Evolutionary conservation across 2,797 vertebrate species (phyloP).

Genomic region (Gymnothorax javanicus): DNA sequence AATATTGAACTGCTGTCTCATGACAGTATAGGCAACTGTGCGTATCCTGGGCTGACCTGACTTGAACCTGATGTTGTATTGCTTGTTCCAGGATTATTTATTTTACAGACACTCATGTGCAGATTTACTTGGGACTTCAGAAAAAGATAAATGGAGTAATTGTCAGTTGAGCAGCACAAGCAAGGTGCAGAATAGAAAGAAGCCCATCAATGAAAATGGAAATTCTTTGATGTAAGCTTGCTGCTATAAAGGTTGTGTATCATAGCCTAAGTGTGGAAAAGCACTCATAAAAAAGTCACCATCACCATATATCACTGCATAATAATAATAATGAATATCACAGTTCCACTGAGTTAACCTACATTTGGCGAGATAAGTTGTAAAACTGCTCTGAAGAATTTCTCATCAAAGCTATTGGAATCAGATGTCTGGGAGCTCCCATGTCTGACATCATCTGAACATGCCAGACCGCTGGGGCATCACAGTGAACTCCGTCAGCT

Average conservation of each 20-base stretch:
- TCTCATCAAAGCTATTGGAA: neutral
- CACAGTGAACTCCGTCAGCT: constrained; percentile 7
- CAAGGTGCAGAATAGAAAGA: neutral
- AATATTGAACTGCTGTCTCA: neutral
- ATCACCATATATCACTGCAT: neutral
- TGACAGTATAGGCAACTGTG: neutral
- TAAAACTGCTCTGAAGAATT: neutral
- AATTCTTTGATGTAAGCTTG: neutral
- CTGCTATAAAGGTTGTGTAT: neutral
- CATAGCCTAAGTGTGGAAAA: neutral
- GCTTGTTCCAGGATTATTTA: neutral
- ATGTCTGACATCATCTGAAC: neutral
- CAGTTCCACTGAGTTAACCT: neutral
- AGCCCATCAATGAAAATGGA: neutral
- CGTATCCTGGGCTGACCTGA: neutral
- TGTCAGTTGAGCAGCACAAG: neutral
- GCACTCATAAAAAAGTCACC: neutral
- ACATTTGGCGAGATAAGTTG: neutral
- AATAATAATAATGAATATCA: neutral
- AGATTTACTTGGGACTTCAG: neutral
- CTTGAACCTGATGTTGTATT: neutral
- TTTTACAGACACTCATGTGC: neutral
- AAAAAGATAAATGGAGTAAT: neutral
- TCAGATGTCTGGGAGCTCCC: neutral
- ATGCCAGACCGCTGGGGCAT: neutral